Percentiles rank a stretch among this genome's conserved stretches.
Conservation (phyloP, 2,888 invertebrate genomes). For the Silvanus unidentatus region DNA sequence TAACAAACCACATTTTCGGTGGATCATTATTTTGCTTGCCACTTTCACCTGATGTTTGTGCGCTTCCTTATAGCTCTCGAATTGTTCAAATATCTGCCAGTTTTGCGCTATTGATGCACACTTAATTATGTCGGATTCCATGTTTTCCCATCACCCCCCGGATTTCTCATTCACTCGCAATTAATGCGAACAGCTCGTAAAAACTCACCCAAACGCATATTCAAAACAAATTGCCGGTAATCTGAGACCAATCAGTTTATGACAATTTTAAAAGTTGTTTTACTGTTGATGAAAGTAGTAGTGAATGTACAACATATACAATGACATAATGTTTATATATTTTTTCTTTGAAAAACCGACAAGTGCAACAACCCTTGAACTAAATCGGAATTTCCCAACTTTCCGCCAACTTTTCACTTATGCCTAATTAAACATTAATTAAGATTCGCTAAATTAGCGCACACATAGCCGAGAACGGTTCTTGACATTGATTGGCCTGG, state of each 20-base stretch:
- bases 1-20: constrained; percentile 20
- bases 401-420: too few species aligned
- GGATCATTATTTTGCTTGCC: constrained; percentile 7
- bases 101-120: too few species aligned
- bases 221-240: too few species aligned
- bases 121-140: too few species aligned
- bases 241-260: too few species aligned
- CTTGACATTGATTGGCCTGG: constrained; percentile 16
- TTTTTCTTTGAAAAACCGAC: too few species aligned
- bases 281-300: constrained; percentile 24
- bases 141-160: too few species aligned
- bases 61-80: background rate
- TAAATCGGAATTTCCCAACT: background rate
- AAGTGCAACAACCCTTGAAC: background rate
- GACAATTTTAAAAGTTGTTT: constrained; percentile 21
- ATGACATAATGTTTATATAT: too few species aligned
- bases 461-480: constrained; percentile 15
- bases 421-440: constrained; percentile 4
- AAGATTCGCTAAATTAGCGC: constrained; percentile 8
- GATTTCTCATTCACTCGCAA: too few species aligned
- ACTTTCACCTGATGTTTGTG: background rate
- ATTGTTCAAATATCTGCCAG: too few species aligned
- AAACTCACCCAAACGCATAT: too few species aligned
- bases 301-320: constrained; percentile 7
- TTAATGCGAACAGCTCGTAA: too few species aligned